Percentiles rank a stretch among this genome's conserved stretches.
Evolutionary conservation across 1,140 invertebrate genomes (phyloP).

Genomic region (Lerema accius): DNA sequence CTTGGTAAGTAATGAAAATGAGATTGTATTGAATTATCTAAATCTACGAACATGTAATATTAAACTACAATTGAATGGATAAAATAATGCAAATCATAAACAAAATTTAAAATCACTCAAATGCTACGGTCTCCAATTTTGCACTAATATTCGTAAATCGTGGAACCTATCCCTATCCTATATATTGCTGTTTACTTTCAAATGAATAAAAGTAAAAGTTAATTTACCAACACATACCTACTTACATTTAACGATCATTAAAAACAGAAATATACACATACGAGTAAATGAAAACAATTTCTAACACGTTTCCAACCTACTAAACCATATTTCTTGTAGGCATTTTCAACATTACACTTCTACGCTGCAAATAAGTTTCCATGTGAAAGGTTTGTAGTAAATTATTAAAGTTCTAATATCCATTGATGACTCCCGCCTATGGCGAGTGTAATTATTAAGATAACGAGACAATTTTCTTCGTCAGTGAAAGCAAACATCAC

Average conservation of each 20-base stretch:
- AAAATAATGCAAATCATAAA: too few species aligned
- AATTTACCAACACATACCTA: too few species aligned
- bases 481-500: slow-evolving; percentile 51
- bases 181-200: too few species aligned
- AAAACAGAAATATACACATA: slow-evolving; percentile 11
- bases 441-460: slow-evolving; percentile 42
- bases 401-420: slow-evolving; percentile 31
- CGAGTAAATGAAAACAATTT: slow-evolving; percentile 15
- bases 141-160: too few species aligned
- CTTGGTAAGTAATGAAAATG: too few species aligned
- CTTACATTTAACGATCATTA: background rate
- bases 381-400: slow-evolving; percentile 31
- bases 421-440: slow-evolving; percentile 33
- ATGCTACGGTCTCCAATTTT: too few species aligned
- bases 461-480: slow-evolving; percentile 51
- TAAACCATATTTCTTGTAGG: slow-evolving; percentile 32
- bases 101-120: too few species aligned
- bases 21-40: too few species aligned
- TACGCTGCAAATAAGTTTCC: slow-evolving; percentile 14
- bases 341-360: slow-evolving; percentile 10
- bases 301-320: slow-evolving; percentile 24
- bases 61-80: too few species aligned
- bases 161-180: too few species aligned
- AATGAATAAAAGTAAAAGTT: too few species aligned
- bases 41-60: too few species aligned